Base-by-base conservation (phyloP, 2,888 invertebrate genomes). In the Scaptomyza reducta region DNA sequence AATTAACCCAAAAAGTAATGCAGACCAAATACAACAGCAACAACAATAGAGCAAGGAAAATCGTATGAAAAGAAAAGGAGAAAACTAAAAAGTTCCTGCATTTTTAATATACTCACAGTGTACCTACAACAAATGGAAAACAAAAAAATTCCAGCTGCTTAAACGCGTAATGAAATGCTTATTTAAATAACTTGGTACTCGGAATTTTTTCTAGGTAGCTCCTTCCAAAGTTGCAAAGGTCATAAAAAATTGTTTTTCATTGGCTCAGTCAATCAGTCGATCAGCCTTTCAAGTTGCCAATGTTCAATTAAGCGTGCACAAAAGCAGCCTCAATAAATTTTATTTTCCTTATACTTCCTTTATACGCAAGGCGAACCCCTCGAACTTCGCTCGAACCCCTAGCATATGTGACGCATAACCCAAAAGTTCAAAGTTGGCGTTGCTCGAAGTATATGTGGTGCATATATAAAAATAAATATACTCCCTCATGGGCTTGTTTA, bases 281-380 rank as follows among this genome's bases (percentile, higher is more conserved):
- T 70, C 61, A 53, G 77, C 74, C 87, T 82, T 84, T 85, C 72
- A 79, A 85, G 86, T 87, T 85, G 76, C 67, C 83, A 79, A 69
- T 85, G 84, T 78, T 84, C 83, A 84, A 84, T 84, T 84, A 84
- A 84, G 83, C 84, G 84, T 87, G 70, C 76, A 70, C 72, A 70
- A 70, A 68, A 64, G 73, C 67, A 61, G 68, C 75, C 74, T 79
- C 78, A 77, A 84, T 84, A 85, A 84, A 87, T 87, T 85, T 74
- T 54, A 77, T 71, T 77, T 59, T 59, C 49, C 49, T 14, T 38
- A 38, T 47, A 50, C 55, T 55, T 56, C 31, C 46, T 46, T 14
- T 13, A 40, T 22, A 22, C 22, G 22, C 22, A 1, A 22, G 22
- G 22, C 59, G 40, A 51, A 77, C 74, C 63, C 79, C 80, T 59